Evolutionary conservation across 2,113 vertebrate species (phyloP), one percentile per base, ranked within the genome.

Genomic region (Damaliscus lunatus): DNA sequence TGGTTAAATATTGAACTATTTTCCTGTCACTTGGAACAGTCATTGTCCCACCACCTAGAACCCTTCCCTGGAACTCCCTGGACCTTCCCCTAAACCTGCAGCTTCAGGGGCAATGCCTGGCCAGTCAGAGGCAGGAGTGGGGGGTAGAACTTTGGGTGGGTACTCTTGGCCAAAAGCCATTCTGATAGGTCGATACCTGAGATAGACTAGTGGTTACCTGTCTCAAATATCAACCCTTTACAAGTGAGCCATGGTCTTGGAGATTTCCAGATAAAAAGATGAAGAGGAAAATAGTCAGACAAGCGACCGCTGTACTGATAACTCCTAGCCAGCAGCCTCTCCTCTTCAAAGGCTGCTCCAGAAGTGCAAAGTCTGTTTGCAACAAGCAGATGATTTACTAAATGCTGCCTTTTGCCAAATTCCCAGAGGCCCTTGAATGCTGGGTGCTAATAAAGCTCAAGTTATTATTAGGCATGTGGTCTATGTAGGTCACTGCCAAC

Each of bases 401-500:
- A 92, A 59, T 83, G 36, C 50, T 53, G 57, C 33, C 88, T 82
- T 96, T 88, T 85, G 93, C 85, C 90, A 95, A 82, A 82, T 78
- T 55, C 62, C 89, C 83, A 48, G 82, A 64, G 94, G 86, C 78
- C 36, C 29, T 94, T 27, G 55, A 46, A 46, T 33, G 55, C 27
- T 93, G 91, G 91, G 94, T 85, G 86, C 91, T 86, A 80, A 97
- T 89, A 94, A 93, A 96, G 40, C 81, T 59, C 50, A 74, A 46
- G 85, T 92, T 88, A 94, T 96, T 94, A 85, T 48, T 64, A 92
- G 40, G 62, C 83, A 23, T 43, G 86, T 86, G 92, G 81, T 91
- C 88, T 67, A 43, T 62, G 53, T 83, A 85, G 87, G 95, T 94
- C 92, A 95, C 25, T 86, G 91, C 91, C 86, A 90, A 93, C 74